A percentile compares a stretch with the other conserved stretches of the same genome.
Conservation (phyloP, 30 jellyfish, hydroid and myxozoan species). For the Cassiopea andromeda region DNA sequence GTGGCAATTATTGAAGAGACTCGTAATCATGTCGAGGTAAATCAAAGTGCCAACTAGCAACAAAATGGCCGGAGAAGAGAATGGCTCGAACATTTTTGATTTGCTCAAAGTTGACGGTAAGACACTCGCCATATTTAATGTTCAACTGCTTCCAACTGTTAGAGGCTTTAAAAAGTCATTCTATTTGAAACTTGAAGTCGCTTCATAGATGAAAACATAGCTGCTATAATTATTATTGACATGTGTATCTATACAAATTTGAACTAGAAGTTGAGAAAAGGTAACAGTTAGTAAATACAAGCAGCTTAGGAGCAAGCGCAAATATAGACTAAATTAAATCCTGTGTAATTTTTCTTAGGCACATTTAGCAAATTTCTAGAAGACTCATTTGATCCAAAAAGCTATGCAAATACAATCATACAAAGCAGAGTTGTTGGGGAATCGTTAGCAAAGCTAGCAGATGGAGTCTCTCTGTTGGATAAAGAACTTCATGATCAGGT, state of each 20-base stretch:
- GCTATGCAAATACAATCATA: conserved; percentile 80
- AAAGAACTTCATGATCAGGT: conserved; percentile 83
- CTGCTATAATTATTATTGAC: too few relatives aligned
- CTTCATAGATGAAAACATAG: too few relatives aligned
- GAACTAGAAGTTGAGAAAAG: too few relatives aligned
- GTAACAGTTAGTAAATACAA: too few relatives aligned
- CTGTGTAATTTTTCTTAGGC: conserved; percentile 7
- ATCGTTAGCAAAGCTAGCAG: conserved; percentile 74
- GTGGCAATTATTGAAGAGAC: not conserved
- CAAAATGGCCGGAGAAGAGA: conserved; percentile 37
- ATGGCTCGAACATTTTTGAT: conserved; percentile 10
- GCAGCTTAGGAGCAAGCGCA: not conserved
- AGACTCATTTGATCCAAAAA: conserved; percentile 78
- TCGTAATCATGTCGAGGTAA: conserved; percentile 33
- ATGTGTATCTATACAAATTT: too few relatives aligned
- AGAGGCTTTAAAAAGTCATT: too few relatives aligned
- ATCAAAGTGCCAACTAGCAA: conserved; percentile 41
- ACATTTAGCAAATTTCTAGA: conserved; percentile 67
- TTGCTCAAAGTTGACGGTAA: conserved; percentile 43
- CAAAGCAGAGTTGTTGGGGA: conserved; percentile 87
- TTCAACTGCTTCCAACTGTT: not conserved
- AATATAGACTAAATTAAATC: not conserved
- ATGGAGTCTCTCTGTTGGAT: conserved; percentile 74
- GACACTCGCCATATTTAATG: not conserved
- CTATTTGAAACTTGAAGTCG: too few relatives aligned